Base-by-base conservation (phyloP, 2,888 invertebrate genomes). In the Griposia aprilina region DNA sequence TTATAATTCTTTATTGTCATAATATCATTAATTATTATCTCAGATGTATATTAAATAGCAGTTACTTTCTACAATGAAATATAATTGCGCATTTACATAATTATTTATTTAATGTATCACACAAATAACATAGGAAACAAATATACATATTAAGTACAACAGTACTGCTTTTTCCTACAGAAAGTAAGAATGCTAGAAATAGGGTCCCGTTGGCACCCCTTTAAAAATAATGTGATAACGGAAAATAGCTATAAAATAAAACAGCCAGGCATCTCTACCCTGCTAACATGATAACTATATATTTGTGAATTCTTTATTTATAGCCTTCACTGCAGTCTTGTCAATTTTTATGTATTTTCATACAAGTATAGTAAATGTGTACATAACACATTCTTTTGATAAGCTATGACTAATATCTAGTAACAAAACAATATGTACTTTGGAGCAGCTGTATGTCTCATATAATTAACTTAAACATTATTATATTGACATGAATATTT, bases 381-480 rank as follows among this genome's bases (percentile, higher is more conserved):
- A 57, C 15, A 57, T 26, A 36, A 26, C 23, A 50, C 67, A 67
- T 76, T 82, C 17, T 69, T 68, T 11, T 82, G 80, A 76, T 80
- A 82, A 52, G 77, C 20, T 82, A 80, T 82, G 69, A 69, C 36
- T 59, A 15, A 41, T 23, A 55, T 8, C 1, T 48, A 45, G 15
- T 17, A 8, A 52, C 13, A 30, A 26, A 36, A 66, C 41, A 41
- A 57, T 30, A 30, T 36, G 17, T 13, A 63, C 30, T 62, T 30
- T 57, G 45, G 45, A 68, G 13, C n/a, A 65, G 20, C 59, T 63
- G n/a, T 55, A 36, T 69, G 66, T 66, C 60, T 66, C 36, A 59
- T 23, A n/a, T 52, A 50, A 48, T 59, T 66, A 45, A 36, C 26
- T 41, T 13, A 20, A 52, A 59, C 30, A 15, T 63, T 26, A 41